phyloP scores from a whole-genome alignment of 1,140 invertebrate genomes.

The Acromyrmex heyeri region DNA sequence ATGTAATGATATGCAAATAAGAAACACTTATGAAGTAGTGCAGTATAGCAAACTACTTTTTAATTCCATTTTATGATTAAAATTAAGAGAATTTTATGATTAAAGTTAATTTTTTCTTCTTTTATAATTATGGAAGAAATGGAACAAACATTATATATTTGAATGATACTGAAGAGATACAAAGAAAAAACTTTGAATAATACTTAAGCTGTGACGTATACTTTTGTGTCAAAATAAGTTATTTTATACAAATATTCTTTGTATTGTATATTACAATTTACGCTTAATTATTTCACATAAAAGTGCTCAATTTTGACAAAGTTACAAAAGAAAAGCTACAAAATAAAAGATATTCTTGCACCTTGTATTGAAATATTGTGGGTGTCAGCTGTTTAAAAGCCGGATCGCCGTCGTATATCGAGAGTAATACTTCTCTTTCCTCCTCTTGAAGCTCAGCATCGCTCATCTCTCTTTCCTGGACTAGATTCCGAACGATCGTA shows the following conservation, averaged over 20 bases:
- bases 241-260: neutral
- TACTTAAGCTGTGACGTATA: too few species aligned
- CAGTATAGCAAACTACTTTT: too few species aligned
- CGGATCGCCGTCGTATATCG: constrained; percentile 97
- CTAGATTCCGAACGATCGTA: constrained; percentile 14
- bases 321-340: neutral
- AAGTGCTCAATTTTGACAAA: neutral
- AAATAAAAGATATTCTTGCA: constrained; percentile 81
- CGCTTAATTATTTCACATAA: constrained; percentile 4
- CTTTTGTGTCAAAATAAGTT: too few species aligned
- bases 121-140: neutral
- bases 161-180: neutral
- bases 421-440: constrained; percentile 95
- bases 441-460: constrained; percentile 92
- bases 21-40: neutral
- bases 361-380: constrained; percentile 96
- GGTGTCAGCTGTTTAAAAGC: constrained; percentile 93
- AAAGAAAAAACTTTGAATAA: too few species aligned
- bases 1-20: neutral
- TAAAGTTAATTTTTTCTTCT: neutral
- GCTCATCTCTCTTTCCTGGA: constrained; percentile 84
- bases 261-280: neutral
- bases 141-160: neutral
- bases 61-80: neutral
- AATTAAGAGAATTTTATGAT: neutral